A percentile compares a stretch with the other conserved stretches of the same genome.
phyloP scores from a whole-genome alignment of 2,113 vertebrate species.

The Saccopteryx bilineata region DNA sequence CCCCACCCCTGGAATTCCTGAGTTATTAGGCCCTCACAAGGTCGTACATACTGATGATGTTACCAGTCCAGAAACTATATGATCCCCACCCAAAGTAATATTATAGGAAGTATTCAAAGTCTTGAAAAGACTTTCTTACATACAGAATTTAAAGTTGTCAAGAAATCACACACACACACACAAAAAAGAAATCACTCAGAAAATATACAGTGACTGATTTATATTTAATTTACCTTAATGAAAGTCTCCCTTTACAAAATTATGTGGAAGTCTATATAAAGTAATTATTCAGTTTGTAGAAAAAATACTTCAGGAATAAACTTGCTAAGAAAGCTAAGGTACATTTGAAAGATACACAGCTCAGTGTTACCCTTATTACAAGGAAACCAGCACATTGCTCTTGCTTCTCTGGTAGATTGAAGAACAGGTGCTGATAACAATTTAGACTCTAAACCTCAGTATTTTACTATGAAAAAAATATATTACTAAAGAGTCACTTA shows the following conservation, averaged over 20 bases:
- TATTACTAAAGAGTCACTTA: not conserved
- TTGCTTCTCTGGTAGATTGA: not conserved
- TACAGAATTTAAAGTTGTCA: not conserved
- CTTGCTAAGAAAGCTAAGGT: not conserved
- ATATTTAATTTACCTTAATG: not conserved
- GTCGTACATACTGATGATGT: not conserved
- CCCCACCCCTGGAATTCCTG: not conserved
- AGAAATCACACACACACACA: too few species aligned
- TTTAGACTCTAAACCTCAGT: not conserved
- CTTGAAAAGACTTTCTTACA: not conserved
- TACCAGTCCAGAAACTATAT: not conserved
- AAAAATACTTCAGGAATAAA: conserved; percentile 21
- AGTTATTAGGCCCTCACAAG: not conserved
- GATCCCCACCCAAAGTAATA: not conserved
- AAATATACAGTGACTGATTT: not conserved
- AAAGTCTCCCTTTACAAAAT: not conserved
- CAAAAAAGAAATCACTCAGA: not conserved
- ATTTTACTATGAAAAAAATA: not conserved
- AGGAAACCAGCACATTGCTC: not conserved
- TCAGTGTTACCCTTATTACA: not conserved
- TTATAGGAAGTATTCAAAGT: not conserved
- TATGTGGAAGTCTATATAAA: not conserved
- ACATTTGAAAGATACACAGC: not conserved
- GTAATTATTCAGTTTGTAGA: conserved; percentile 32
- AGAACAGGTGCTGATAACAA: not conserved